Evolutionary conservation across 2,888 invertebrate species (phyloP).

Genomic region (Aphodius sticticus): DNA sequence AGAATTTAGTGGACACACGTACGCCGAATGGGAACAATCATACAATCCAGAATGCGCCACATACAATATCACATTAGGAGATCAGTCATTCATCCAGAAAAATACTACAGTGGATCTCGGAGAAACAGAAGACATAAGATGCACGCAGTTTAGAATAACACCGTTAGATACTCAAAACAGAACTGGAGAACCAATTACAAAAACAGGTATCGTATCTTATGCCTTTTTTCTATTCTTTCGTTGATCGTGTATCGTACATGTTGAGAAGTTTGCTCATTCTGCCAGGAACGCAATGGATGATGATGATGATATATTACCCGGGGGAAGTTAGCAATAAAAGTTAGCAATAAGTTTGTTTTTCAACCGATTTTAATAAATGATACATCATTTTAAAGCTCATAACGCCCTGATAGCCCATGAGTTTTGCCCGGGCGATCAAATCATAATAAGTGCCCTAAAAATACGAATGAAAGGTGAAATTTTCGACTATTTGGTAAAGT

Average conservation of each 20-base stretch:
- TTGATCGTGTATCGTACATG: background rate
- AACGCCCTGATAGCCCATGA: too few species aligned
- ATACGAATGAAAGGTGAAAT: too few species aligned
- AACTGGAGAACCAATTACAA: constrained; percentile 15
- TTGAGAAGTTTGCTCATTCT: too few species aligned
- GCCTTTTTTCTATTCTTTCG: background rate
- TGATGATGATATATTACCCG: too few species aligned
- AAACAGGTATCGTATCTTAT: constrained; percentile 14
- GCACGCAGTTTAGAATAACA: constrained; percentile 24
- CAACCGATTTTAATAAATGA: too few species aligned
- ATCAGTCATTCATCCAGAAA: background rate
- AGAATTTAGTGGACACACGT: background rate
- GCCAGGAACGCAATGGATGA: too few species aligned
- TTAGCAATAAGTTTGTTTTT: too few species aligned
- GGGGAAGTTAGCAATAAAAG: too few species aligned
- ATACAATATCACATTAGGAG: background rate
- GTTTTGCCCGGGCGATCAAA: too few species aligned
- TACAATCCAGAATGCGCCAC: background rate
- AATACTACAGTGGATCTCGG: background rate
- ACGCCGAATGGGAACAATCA: background rate
- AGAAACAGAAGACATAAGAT: background rate
- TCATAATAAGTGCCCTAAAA: too few species aligned
- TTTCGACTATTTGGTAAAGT: too few species aligned
- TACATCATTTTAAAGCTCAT: too few species aligned
- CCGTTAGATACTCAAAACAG: constrained; percentile 16